Evolutionary conservation across 1,140 invertebrate species (phyloP).

Genomic region (Mycetomoellerius zeteki): DNA sequence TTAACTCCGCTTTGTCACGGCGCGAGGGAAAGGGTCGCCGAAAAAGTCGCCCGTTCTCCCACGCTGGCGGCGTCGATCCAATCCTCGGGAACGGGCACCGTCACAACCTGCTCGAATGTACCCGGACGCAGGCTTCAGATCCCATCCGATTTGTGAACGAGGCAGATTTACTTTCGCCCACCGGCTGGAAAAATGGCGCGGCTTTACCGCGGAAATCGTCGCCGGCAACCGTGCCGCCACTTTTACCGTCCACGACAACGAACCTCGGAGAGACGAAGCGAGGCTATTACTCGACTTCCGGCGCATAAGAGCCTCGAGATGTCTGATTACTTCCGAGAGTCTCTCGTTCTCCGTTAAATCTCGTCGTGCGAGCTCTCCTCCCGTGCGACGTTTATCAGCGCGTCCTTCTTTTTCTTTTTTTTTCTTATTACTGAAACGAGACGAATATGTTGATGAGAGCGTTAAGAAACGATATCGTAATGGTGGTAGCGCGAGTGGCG

Average conservation of each 20-base stretch:
- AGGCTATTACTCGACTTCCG: constrained; percentile 73
- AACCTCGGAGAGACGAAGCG: constrained; percentile 69
- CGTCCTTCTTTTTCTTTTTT: not conserved
- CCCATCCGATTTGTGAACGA: constrained; percentile 76
- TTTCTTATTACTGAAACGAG: constrained; percentile 34
- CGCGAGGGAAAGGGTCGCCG: constrained; percentile 61
- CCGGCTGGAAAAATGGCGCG: constrained; percentile 71
- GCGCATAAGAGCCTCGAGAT: constrained; percentile 32
- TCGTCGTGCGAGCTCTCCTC: constrained; percentile 4
- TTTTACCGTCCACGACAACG: constrained; percentile 40
- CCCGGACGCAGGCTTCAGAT: constrained; percentile 37
- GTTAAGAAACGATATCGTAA: constrained; percentile 2
- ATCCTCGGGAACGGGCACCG: constrained; percentile 8
- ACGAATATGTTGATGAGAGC: constrained; percentile 3
- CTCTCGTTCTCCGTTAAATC: constrained; percentile 20
- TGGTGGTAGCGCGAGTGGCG: not conserved
- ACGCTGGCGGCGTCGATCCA: constrained; percentile 3
- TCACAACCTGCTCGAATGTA: constrained; percentile 8
- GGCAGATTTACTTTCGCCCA: constrained; percentile 77
- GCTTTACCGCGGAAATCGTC: constrained; percentile 70
- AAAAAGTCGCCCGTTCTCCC: constrained; percentile 70
- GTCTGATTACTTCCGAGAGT: constrained; percentile 71
- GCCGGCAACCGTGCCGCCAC: constrained; percentile 34
- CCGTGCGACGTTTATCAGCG: constrained; percentile 19
- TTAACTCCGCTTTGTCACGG: constrained; percentile 72